Evolutionary conservation across 2,113 vertebrate species (phyloP), one percentile per base, ranked within the genome.

Genomic region (Siniperca chuatsi): DNA sequence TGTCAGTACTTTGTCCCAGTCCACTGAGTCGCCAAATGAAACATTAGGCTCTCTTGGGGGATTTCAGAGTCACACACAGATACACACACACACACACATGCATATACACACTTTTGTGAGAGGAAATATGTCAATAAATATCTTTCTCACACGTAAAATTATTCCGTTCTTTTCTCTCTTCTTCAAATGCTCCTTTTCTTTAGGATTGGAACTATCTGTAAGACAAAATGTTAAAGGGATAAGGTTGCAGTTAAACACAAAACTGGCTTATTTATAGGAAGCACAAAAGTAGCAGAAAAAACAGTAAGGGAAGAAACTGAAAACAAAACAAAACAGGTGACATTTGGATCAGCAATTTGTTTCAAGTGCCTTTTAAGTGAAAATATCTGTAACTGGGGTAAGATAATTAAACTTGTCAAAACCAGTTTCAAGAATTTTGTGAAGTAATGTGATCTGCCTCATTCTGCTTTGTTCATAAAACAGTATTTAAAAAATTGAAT

Each of bases 11-110:
- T 76, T 84, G 80, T 87, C 79, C 60, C 79, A 84, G 76, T 82
- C 84, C 67, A 83, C 46, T 85, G 78, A 86, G 69, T 81, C 21
- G 25, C 46, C 85, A 81, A 87, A 87, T 87, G 73, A 89, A 84
- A 78, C 67, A 57, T 79, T 79, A 37, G 35, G 2, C 42, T 89
- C 79, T 79, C 55, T n/a, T 42, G 16, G 15, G 52, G 55, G 29
- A 62, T 65, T 73, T 76, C 35, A 40, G 23, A 55, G 40, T n/a
- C 44, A 60, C 1, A 65, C 60, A 4, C 37, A 65, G 0, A 2
- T 9, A 60, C 9, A 57, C 33, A 33, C 44, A 13, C 44, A 46
- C 44, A 2, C 20, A 60, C 8, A 55, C 35, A 12, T 42, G 37
- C 18, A 71, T 4, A 44, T n/a, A 64, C 29, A 54, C 54, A 55